Percentiles rank a stretch among this genome's conserved stretches.
Evolutionary conservation across 2,888 invertebrate genomes (phyloP).

Genomic region (Limnephilus marmoratus): DNA sequence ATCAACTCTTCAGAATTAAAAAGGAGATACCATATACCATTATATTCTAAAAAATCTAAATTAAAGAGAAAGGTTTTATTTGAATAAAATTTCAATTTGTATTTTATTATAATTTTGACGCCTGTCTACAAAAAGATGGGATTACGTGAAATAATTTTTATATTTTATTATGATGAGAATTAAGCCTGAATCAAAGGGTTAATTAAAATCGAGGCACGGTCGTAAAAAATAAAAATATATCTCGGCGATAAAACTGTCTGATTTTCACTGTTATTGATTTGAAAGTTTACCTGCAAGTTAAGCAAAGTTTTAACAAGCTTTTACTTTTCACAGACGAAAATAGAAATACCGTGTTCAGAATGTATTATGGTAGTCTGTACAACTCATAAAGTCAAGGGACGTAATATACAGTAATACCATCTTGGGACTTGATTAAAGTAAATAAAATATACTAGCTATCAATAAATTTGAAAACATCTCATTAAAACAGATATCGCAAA

Average conservation of each 20-base stretch:
- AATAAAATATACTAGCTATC: too few species aligned
- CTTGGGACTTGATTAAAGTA: background rate
- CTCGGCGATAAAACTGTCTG: background rate
- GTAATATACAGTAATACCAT: background rate
- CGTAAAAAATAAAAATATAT: background rate
- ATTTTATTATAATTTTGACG: background rate
- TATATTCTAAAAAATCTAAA: too few species aligned
- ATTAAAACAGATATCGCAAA: too few species aligned
- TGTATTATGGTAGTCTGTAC: background rate
- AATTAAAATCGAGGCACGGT: background rate
- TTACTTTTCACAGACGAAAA: background rate
- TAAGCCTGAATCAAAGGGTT: background rate
- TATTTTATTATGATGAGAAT: background rate
- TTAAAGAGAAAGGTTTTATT: too few species aligned
- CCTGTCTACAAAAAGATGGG: too few species aligned
- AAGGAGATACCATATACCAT: too few species aligned
- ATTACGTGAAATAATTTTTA: background rate
- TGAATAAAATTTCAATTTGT: too few species aligned
- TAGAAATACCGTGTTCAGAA: background rate
- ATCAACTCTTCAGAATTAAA: too few species aligned
- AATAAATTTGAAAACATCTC: too few species aligned
- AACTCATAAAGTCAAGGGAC: background rate
- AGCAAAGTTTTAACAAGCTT: background rate
- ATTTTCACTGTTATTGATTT: constrained; percentile 15
- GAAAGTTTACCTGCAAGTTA: background rate